Conservation (phyloP, 1,140 invertebrate genomes). For the Euwallacea fornicatus region DNA sequence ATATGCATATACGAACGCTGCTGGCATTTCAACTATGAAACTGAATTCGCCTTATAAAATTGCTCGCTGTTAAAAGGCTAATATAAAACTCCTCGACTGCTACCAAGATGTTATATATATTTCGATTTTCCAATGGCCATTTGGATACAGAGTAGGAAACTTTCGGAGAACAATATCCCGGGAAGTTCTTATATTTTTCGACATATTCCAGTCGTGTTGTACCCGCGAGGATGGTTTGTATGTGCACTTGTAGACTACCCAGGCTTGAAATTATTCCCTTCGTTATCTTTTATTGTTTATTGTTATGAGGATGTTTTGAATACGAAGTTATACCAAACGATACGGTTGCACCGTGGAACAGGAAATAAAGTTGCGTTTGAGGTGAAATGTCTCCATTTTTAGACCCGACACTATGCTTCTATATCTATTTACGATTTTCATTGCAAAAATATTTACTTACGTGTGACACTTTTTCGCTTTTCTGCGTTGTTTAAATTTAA, state of each 20-base stretch:
- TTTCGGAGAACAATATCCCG: neutral
- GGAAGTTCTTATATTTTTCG: slow-evolving; percentile 5
- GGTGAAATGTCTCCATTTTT: no score
- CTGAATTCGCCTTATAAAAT: slow-evolving; percentile 2
- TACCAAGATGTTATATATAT: neutral
- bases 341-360: neutral
- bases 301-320: slow-evolving; percentile 1
- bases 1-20: neutral
- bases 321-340: neutral
- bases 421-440: no score
- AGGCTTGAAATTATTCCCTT: slow-evolving; percentile 2
- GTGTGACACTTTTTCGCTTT: no score
- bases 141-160: neutral
- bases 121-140: slow-evolving; percentile 5
- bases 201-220: neutral
- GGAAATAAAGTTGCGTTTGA: no score
- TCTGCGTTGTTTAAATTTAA: no score
- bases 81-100: slow-evolving; percentile 1
- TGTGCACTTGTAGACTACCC: neutral
- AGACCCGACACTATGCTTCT: no score
- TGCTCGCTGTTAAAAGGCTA: neutral
- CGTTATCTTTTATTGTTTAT: slow-evolving; percentile 6
- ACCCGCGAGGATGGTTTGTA: slow-evolving; percentile 4
- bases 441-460: no score
- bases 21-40: slow-evolving; percentile 5